These are phyloP conservation scores for Digitonthophagus gazella DNA, from an alignment of 2,888 invertebrate genomes.

Conservation along the genomic window DNA sequence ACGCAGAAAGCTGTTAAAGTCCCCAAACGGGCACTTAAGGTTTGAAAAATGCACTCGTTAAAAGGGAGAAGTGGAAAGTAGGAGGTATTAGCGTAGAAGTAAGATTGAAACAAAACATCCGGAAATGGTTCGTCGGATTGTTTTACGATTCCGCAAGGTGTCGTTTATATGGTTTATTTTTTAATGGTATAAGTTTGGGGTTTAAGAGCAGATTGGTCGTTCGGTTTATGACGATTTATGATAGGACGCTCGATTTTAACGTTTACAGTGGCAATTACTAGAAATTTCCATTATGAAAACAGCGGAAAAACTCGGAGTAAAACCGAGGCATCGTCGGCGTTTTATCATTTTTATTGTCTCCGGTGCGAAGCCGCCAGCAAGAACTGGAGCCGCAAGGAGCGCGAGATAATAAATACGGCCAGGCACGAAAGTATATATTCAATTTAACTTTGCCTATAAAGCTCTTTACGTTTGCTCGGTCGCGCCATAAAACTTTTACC, in stretches of 20 bases:
- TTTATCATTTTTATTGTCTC: background rate
- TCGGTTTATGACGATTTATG: background rate
- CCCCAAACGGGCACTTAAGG: slow-evolving; percentile 14
- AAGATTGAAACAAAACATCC: background rate
- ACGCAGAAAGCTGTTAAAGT: slow-evolving; percentile 1
- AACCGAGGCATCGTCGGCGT: background rate
- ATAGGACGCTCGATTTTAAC: background rate
- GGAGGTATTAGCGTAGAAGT: background rate
- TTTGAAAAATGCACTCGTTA: slow-evolving; percentile 18
- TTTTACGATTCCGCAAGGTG: background rate
- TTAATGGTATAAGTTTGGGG: background rate
- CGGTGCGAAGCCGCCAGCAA: background rate
- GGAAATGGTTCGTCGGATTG: background rate
- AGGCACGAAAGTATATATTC: slow-evolving; percentile 15
- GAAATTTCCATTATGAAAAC: background rate
- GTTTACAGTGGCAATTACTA: background rate
- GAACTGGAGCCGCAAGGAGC: background rate
- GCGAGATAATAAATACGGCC: slow-evolving; percentile 6
- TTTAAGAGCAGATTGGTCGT: background rate
- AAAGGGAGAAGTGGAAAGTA: background rate
- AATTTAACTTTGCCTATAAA: slow-evolving; percentile 18
- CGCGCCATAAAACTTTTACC: slow-evolving; percentile 14
- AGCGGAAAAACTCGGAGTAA: background rate
- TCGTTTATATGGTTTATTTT: background rate
- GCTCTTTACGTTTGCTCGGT: slow-evolving; percentile 9